Conservation (phyloP, 53 echinoderm and acorn worm genomes). For the Crossaster papposus region DNA sequence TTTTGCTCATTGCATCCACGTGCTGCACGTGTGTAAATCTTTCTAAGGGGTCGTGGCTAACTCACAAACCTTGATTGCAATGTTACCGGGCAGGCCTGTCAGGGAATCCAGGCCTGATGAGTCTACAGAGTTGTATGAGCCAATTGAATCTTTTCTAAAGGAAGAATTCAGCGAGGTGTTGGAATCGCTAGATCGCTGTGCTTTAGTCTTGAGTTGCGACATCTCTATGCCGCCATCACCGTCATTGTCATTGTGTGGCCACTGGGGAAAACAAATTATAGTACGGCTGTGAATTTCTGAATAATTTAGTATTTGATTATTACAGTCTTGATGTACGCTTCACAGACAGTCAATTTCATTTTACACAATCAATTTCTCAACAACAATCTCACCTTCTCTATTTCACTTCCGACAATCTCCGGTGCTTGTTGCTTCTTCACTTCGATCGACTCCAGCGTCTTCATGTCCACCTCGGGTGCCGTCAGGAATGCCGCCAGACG, state of each 20-base stretch:
- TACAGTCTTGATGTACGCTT: too few relatives aligned
- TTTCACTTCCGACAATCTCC: not conserved
- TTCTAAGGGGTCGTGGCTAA: too few relatives aligned
- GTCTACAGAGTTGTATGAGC: conserved; percentile 1
- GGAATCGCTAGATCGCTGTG: not conserved
- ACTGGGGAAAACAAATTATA: too few relatives aligned
- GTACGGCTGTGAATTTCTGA: not conserved
- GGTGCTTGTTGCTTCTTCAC: not conserved
- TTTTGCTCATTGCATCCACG: too few relatives aligned
- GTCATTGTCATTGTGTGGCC: not conserved
- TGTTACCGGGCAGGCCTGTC: conserved; percentile 1
- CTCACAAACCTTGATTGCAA: conserved; percentile 28
- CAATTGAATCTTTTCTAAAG: not conserved
- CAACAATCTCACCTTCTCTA: too few relatives aligned
- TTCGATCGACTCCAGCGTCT: conserved; percentile 5
- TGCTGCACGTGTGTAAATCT: too few relatives aligned
- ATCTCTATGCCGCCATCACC: not conserved
- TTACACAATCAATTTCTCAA: too few relatives aligned
- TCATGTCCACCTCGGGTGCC: conserved; percentile 66
- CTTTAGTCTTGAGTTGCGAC: not conserved
- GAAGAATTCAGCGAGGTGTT: not conserved
- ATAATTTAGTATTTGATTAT: too few relatives aligned
- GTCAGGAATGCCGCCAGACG: conserved; percentile 62
- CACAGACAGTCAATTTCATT: too few relatives aligned
- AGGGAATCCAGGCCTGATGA: conserved; percentile 15